Evolutionary conservation across 2,797 vertebrate species (phyloP).

Genomic region (Atherinosoma microstoma): DNA sequence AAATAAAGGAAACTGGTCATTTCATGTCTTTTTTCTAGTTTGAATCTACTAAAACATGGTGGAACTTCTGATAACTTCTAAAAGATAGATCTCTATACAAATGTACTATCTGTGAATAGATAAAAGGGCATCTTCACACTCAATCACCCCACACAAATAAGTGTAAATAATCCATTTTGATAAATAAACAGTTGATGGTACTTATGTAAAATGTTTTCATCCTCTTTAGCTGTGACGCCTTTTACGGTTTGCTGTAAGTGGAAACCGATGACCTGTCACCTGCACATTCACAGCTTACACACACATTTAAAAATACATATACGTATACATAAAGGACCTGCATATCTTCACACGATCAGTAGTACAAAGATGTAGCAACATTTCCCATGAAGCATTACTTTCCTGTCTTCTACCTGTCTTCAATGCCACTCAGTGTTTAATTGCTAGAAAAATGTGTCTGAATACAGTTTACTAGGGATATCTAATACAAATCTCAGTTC

Average conservation of each 20-base stretch:
- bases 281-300: conserved; percentile 13
- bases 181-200: background rate
- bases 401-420: background rate
- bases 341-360: conserved; percentile 61
- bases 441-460: background rate
- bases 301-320: background rate
- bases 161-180: background rate
- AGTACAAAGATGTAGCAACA: background rate
- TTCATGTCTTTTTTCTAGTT: background rate
- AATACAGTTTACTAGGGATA: background rate
- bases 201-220: background rate
- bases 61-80: background rate
- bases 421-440: background rate
- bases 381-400: background rate
- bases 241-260: background rate
- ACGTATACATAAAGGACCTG: background rate
- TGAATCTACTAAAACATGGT: background rate
- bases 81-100: too few relatives aligned
- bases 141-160: background rate
- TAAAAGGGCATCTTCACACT: background rate
- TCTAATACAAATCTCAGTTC: background rate
- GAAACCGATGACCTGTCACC: conserved; percentile 18
- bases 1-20: background rate
- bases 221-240: background rate
- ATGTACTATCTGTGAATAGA: background rate